Evolutionary conservation across 2,113 vertebrate species (phyloP), one percentile per base, ranked within the genome.

Genomic region (Uria lomvia): DNA sequence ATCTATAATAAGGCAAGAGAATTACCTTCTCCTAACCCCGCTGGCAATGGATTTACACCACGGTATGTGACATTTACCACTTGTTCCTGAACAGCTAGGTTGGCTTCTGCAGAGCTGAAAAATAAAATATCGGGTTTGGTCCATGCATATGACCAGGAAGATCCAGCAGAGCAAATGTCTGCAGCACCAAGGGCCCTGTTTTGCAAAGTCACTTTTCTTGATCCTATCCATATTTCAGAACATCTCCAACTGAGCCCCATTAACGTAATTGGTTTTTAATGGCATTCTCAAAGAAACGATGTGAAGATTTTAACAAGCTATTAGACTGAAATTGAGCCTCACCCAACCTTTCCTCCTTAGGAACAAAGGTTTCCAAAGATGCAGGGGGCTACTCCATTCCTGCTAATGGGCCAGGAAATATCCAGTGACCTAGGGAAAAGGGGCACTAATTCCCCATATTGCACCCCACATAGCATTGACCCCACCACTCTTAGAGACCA

Each of bases 261-360:
- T 96, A 97, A 86, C 60, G 78, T 96, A 97, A 97, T 97, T 96
- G 96, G 88, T 95, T 96, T 95, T 96, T 97, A 97, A 97, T 96
- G 91, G 86, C 75, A 63, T 96, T 91, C 90, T 94, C 93, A 80
- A 84, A 94, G 92, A 78, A 89, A 49, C 1, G 8, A 94, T 56
- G 92, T 86, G 91, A 91, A 84, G 94, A 90, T 94, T 94, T 96
- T 95, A 97, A 95, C 92, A 88, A 90, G 67, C 88, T 96, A 85
- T 94, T 93, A 97, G 95, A 29, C 24, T 66, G 88, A 95, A 96
- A 97, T 84, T 71, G 91, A 92, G 43, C 81, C 78, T 96, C 88
- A 53, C 78, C 90, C 84, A 90, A 93, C 73, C 30, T 59, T 86
- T 74, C 78, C 60, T 84, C 50, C 78, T 32, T 29, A 68, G 74